Evolutionary conservation across 2,797 vertebrate species (phyloP).

Genomic region (Poecile montanus): DNA sequence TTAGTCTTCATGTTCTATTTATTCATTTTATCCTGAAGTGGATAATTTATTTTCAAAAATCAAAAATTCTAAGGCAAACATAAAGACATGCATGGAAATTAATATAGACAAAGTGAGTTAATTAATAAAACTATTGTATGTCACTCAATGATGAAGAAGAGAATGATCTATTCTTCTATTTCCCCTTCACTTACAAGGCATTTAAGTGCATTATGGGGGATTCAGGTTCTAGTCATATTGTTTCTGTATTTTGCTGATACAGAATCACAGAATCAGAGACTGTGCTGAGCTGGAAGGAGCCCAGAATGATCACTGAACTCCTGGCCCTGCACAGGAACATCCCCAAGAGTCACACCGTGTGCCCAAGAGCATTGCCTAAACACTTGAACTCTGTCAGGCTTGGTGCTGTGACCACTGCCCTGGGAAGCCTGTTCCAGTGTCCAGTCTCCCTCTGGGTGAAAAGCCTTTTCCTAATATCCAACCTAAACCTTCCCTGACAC

Average conservation of each 20-base stretch:
- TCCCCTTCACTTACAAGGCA: neutral
- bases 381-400: neutral
- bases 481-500: neutral
- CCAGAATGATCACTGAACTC: rapidly evolving
- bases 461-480: neutral
- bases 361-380: neutral
- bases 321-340: neutral
- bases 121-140: neutral
- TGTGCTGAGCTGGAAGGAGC: neutral
- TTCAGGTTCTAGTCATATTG: rapidly evolving
- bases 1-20: neutral
- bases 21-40: neutral
- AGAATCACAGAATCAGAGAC: neutral
- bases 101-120: neutral
- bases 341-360: neutral
- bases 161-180: neutral
- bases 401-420: neutral
- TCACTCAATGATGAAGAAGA: neutral
- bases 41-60: neutral
- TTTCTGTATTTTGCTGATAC: neutral
- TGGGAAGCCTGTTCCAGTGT: neutral
- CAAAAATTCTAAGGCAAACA: neutral
- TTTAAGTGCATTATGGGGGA: neutral
- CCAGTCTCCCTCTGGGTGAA: neutral
- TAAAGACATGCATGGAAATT: neutral